Base-by-base conservation (phyloP, 1,140 invertebrate species). In the Drosophila cardini region DNA sequence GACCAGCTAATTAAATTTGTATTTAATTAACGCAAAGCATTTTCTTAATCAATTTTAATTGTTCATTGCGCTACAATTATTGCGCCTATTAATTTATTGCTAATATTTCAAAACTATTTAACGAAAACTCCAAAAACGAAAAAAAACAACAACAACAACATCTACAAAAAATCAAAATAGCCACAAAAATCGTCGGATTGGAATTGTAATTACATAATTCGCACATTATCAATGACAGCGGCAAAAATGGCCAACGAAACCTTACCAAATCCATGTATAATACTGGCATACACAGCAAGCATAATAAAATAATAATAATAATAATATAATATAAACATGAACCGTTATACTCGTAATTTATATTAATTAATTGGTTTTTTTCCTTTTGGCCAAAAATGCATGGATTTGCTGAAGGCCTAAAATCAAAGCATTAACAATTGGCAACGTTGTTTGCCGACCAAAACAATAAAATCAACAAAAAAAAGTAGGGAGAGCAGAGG, bases 11-110 rank as follows among this genome's bases (percentile, higher is more conserved):
- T 78, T 78, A 67, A 68, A 79, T 50, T 69, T 60, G 58, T 60
- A 68, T 76, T 56, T 42, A 43, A 72, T 72, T 67, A 62, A 36
- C 18, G 16, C 53, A 30, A 10, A 64, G 42, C 60, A 71, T 79
- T 86, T 86, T 83, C 83, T 87, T 87, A 86, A 83, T 83, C 76
- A 87, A 87, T 87, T 87, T 60, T 63, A 78, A 78, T 86, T 85
- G 75, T 76, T 81, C 58, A 64, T 72, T 78, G 61, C 75, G 16
- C 83, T 76, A 76, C 21, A 26, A 26, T 76, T 83, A 87, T 87
- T 87, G 64, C 83, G 72, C 61, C 82, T 70, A 65, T 68, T 86
- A 70, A 82, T 71, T 79, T 87, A 82, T 76, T 36, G 79, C 57
- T 13, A 60, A 69, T 79, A 79, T 87, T 86, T 76, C 48, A 36